Conservation (phyloP, 2,113 vertebrate genomes). For the Megaceryle torquata region DNA sequence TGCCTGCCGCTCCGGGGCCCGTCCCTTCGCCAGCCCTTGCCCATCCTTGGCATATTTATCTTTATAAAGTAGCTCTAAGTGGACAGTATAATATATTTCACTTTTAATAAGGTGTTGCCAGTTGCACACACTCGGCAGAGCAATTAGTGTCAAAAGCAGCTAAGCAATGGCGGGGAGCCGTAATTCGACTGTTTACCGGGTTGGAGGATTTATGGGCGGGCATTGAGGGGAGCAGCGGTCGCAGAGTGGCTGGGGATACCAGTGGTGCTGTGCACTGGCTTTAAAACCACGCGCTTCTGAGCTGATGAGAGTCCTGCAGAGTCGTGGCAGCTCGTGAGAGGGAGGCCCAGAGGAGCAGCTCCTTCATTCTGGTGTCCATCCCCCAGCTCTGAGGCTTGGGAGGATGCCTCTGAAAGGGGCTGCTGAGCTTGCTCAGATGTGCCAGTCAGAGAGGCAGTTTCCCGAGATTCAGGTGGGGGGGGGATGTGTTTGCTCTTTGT, state of each 20-base stretch:
- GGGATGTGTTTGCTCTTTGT: not conserved
- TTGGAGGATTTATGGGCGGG: constrained; percentile 65
- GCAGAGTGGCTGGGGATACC: not conserved
- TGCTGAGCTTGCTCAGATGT: not conserved
- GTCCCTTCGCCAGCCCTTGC: constrained; percentile 51
- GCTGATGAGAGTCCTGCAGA: not conserved
- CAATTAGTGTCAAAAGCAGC: constrained; percentile 77
- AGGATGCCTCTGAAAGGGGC: rapidly evolving
- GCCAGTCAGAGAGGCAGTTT: rapidly evolving
- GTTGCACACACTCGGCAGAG: constrained; percentile 67
- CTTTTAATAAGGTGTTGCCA: constrained; percentile 82
- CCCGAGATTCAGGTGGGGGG: not conserved
- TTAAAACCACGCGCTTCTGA: not conserved
- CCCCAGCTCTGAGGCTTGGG: not conserved
- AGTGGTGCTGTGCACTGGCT: not conserved
- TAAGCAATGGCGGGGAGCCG: constrained; percentile 61
- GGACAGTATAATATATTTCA: constrained; percentile 79
- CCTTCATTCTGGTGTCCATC: not conserved
- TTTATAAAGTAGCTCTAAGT: constrained; percentile 76
- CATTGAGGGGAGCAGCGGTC: not conserved
- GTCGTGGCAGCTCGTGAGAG: not conserved
- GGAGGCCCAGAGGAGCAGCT: not conserved
- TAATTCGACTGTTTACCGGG: constrained; percentile 60
- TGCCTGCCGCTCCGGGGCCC: not conserved
- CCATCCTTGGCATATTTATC: constrained; percentile 64